These are phyloP conservation scores for Ammodytes dubius DNA, from an alignment of 2,113 vertebrate genomes.

Conservation along the genomic window DNA sequence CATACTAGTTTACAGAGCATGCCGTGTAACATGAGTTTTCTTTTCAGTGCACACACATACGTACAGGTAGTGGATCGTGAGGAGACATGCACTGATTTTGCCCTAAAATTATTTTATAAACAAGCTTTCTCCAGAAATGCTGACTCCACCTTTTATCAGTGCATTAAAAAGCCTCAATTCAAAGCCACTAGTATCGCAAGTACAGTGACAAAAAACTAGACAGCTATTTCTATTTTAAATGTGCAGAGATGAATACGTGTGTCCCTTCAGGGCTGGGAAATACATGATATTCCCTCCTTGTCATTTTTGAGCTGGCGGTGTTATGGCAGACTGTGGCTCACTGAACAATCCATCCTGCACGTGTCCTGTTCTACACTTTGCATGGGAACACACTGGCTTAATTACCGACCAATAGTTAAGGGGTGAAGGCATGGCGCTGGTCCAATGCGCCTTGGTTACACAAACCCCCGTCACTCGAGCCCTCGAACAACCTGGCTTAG, in stretches of 20 bases:
- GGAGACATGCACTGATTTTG: too few relatives aligned
- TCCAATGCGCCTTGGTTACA: constrained; percentile 56
- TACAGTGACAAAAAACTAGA: neutral
- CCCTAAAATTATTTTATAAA: too few relatives aligned
- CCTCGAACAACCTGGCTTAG: constrained; percentile 69
- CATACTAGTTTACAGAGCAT: too few relatives aligned
- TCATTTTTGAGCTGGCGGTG: neutral
- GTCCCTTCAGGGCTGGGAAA: neutral
- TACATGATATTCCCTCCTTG: constrained; percentile 11
- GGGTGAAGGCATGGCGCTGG: neutral
- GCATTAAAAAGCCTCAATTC: neutral
- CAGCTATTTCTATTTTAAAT: neutral
- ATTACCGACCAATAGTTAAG: constrained; percentile 63
- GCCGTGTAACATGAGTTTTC: too few relatives aligned
- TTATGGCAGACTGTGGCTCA: constrained; percentile 3
- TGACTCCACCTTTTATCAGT: neutral
- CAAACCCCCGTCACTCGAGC: constrained; percentile 59
- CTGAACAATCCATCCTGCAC: constrained; percentile 41
- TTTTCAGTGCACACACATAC: too few relatives aligned
- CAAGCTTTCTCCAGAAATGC: too few relatives aligned
- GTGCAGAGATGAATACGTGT: neutral
- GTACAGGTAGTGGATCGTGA: too few relatives aligned
- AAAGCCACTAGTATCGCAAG: neutral
- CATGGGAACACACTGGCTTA: constrained; percentile 67
- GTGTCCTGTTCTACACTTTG: constrained; percentile 47